phyloP scores from a whole-genome alignment of 2,797 vertebrate genomes.

The Podarcis lilfordi region DNA sequence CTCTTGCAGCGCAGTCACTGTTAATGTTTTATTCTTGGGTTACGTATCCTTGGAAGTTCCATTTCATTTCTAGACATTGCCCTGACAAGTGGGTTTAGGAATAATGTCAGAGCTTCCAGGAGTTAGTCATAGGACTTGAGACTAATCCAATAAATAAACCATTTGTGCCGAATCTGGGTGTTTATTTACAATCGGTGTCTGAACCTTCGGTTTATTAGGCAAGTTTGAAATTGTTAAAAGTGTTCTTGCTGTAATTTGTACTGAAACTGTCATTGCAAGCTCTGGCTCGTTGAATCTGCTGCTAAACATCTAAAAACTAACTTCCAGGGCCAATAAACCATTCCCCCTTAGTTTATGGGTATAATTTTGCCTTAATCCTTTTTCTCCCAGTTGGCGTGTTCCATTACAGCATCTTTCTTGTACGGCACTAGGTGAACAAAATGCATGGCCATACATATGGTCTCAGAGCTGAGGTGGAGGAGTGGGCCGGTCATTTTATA shows the following conservation, averaged over 20 bases:
- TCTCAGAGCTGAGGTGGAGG: background rate
- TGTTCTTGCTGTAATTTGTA: slow-evolving; percentile 60
- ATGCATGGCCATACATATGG: background rate
- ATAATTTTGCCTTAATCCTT: slow-evolving; percentile 36
- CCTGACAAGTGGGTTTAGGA: slow-evolving; percentile 64
- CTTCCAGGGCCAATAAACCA: slow-evolving; percentile 30
- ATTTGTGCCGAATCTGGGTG: slow-evolving; percentile 62
- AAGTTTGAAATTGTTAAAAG: slow-evolving; percentile 72
- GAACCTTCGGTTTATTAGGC: slow-evolving; percentile 52
- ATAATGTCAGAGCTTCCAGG: slow-evolving; percentile 51
- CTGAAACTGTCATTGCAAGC: slow-evolving; percentile 56
- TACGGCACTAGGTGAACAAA: background rate
- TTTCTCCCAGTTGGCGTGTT: slow-evolving; percentile 7
- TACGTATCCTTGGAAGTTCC: slow-evolving; percentile 35
- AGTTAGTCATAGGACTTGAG: slow-evolving; percentile 63
- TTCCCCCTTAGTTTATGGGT: slow-evolving; percentile 50
- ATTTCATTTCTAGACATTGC: slow-evolving; percentile 55
- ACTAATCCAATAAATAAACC: slow-evolving; percentile 48
- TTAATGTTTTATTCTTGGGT: background rate
- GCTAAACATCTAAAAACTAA: slow-evolving; percentile 47
- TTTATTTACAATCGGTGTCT: slow-evolving; percentile 58
- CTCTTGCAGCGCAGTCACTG: background rate
- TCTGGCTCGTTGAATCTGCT: slow-evolving; percentile 61
- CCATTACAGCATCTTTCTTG: background rate
- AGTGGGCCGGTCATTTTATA: background rate